Base-by-base conservation (phyloP, 2,888 invertebrate species). In the Lasioglossum vierecki region DNA sequence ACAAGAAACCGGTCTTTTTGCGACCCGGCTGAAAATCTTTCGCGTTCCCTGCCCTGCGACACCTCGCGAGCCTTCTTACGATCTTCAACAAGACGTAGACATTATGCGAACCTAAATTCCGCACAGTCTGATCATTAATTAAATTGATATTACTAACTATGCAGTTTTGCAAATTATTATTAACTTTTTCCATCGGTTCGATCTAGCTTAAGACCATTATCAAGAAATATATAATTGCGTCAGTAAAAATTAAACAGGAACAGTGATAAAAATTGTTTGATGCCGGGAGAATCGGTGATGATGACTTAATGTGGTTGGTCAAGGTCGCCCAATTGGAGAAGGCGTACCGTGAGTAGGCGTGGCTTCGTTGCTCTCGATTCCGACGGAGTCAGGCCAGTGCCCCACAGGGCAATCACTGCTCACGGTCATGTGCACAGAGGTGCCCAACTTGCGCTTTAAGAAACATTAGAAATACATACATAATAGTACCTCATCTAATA, bases 1-100 rank as follows among this genome's bases (percentile, higher is more conserved):
- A 79, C 73, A 84, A 76, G 78, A 76, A 84, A 83, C 85, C 76
- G 79, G 79, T 76, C 84, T 76, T 74, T 74, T 76, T 73, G 85
- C 85, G 39, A n/a, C 13, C 35, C 53, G 18, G 18, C 66, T 70
- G 77, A 70, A 77, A 70, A 77, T 70, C 79, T 49, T 41, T 22
- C 66, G 68, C 41, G 39, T 77, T 77, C 53, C 46, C 76, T 68
- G 22, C 46, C 22, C 68, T 35, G 70, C 78, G 57, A 78, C 53
- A 68, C 76, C 35, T 76, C 49, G 4, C 35, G 49, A 49, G 39
- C 22, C 35, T 76, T 68, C 49, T 22, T 30, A 26, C 60, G 13
- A 26, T 60, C 60, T 15, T 30, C 13, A 13, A 13, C 13, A 5
- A 60, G 60, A 60, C 60, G 6, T 60, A 5, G 26, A 60, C 60